These are phyloP conservation scores for Spheniscus mendiculus DNA, from an alignment of 2,113 vertebrate genomes.

Conservation along the genomic window DNA sequence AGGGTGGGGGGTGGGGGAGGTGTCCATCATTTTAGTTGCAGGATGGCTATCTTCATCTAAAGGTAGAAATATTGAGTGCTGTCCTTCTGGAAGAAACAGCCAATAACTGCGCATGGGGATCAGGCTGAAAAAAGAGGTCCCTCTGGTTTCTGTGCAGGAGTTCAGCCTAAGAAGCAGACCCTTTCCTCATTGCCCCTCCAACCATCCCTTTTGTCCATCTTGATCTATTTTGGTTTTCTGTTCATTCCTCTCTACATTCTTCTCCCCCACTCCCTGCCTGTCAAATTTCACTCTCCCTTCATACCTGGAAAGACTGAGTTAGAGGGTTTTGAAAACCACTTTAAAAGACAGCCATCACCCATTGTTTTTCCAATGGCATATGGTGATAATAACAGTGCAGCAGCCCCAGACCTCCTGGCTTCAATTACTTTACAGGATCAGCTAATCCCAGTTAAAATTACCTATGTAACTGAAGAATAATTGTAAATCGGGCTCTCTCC, in stretches of 20 bases:
- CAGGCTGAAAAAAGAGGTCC: neutral
- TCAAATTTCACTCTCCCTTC: neutral
- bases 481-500: conserved; percentile 48
- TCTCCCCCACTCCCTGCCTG: neutral
- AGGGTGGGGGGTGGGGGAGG: neutral
- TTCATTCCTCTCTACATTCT: neutral
- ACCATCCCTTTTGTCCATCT: neutral
- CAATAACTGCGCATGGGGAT: neutral
- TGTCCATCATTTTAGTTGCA: neutral
- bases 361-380: conserved; percentile 54
- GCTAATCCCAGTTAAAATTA: conserved; percentile 72
- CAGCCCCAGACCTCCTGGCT: conserved; percentile 59
- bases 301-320: conserved; percentile 28
- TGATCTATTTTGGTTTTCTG: neutral
- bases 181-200: neutral
- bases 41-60: neutral
- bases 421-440: conserved; percentile 70
- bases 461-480: conserved; percentile 69
- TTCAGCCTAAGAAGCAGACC: neutral
- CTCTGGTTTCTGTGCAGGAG: neutral
- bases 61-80: neutral
- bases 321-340: conserved; percentile 25
- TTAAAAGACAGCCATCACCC: conserved; percentile 32
- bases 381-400: conserved; percentile 57
- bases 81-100: neutral